Evolutionary conservation across 2,797 vertebrate genomes (phyloP), one percentile per base, ranked within the genome.

Genomic region (Helarctos malayanus): DNA sequence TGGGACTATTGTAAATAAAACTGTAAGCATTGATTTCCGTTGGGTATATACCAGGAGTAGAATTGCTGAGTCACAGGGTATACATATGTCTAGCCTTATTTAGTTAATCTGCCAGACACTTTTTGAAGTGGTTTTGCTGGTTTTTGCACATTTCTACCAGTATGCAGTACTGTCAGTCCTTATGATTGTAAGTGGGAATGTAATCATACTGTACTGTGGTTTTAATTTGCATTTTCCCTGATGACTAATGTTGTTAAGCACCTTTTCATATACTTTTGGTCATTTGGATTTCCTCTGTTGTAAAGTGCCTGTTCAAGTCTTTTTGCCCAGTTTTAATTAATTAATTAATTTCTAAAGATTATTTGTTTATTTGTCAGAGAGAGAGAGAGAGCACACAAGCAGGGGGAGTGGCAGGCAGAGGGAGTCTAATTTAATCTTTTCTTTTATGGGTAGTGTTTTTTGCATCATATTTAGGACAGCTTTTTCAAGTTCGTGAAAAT

Each of bases 171-270:
- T 59, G n/a, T 68, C 54, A 76, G 13, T 71, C 61, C 84, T 52
- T 57, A 18, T 23, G 65, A 75, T 84, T 93, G 54, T 83, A 83
- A 35, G 49, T 80, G 10, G 25, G 59, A 57, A 27, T 23, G 21
- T 21, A 38, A 32, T 73, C 10, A 47, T 65, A 41, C 32, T 80
- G 38, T 87, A 71, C n/a, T 63, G 80, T 89, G 57, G 16, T 75
- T 91, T 92, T 41, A 47, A 91, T 56, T 81, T 89, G 35, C 11
- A 52, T 81, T 83, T 93, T 91, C 12, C 29, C 45, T 81, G 23
- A 54, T 84, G 57, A 47, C 23, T 73, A 47, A 94, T 71, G 47
- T 65, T 68, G 18, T 59, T 83, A 88, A 84, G 25, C 16, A 52
- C 27, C 18, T 84, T 84, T 91, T 52, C 12, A 52, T 71, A n/a